Percentiles rank a stretch among this genome's conserved stretches.
These are phyloP conservation scores for Oscarella lobularis DNA, from an alignment of 37 sponge, comb jelly and placozoan genomes.

Conservation along the genomic window DNA sequence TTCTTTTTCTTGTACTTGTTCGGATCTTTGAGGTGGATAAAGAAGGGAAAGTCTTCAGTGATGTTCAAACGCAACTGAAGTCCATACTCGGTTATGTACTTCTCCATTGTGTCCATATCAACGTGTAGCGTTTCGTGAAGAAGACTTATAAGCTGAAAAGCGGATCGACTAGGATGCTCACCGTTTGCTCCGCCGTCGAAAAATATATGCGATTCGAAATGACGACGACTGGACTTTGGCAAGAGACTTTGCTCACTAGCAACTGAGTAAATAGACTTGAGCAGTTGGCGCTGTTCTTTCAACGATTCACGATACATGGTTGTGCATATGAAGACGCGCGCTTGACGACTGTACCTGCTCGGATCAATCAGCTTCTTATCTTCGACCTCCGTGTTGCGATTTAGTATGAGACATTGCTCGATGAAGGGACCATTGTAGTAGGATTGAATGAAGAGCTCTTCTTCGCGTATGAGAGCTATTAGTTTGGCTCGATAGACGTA, in stretches of 20 bases:
- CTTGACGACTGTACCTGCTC: neutral
- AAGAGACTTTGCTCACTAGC: conserved; percentile 51
- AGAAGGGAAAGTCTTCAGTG: conserved; percentile 32
- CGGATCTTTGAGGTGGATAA: conserved; percentile 66
- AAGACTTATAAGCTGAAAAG: conserved; percentile 54
- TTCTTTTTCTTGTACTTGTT: conserved; percentile 68
- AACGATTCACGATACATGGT: conserved; percentile 73
- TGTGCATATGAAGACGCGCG: conserved; percentile 60
- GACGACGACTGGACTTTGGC: conserved; percentile 19
- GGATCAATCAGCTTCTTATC: neutral
- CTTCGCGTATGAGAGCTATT: conserved; percentile 20
- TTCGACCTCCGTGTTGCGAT: conserved; percentile 13
- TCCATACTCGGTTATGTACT: conserved; percentile 57
- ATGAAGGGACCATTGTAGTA: conserved; percentile 57
- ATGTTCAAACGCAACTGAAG: conserved; percentile 31
- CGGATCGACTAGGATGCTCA: conserved; percentile 39
- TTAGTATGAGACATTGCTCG: conserved; percentile 53
- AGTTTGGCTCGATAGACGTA: neutral
- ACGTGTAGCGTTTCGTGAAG: conserved; percentile 41
- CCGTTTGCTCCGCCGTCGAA: conserved; percentile 65
- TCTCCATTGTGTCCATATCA: conserved; percentile 13
- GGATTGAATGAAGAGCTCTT: conserved; percentile 52
- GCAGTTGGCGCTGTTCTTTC: conserved; percentile 65
- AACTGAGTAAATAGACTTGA: conserved; percentile 46
- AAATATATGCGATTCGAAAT: conserved; percentile 68